Base-by-base conservation (phyloP, 2,113 vertebrate species). In the Amphiprion percula region DNA sequence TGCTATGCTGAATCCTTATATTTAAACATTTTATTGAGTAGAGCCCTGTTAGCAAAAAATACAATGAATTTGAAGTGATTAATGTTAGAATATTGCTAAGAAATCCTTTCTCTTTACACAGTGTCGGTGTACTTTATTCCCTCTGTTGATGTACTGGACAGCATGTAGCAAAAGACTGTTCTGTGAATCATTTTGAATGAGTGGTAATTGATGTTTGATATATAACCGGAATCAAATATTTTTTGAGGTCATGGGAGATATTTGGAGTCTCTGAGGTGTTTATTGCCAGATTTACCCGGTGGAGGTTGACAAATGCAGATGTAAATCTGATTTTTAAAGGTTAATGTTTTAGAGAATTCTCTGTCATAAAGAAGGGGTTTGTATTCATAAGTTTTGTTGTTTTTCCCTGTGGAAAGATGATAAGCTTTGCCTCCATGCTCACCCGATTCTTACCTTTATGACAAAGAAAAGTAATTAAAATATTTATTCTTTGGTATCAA, bases 311-410 rank as follows among this genome's bases (percentile, higher is more conserved):
- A 74, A 88, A 90, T 86, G 84, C 52, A 82, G 83, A 89, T 87
- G 86, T 81, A 88, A 89, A 92, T 88, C 89, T 12, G 53, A 88
- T 89, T 87, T 88, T 68, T 90, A 92, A 91, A 92, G 89, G 89
- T 92, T 91, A 91, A 90, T 87, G 82, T 82, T 89, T 87, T 66
- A 26, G 86, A 90, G 77, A 87, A 86, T 90, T 88, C 83, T 7
- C 21, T 86, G 82, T 87, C 83, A 84, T 87, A 87, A 87, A 88
- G 67, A 71, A 56, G 41, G 56, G 80, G 65, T 68, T 21, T 79
- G 68, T 81, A 81, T 78, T 82, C 64, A 69, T 78, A 74, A 47
- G 54, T 86, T 86, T 77, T 58, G 33, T 37, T 37, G 3, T n/a
- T 61, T 82, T 79, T 78, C 67, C 78, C 65, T 64, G 71, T 63